Evolutionary conservation across 2,888 invertebrate genomes (phyloP).

Genomic region (Apoda limacodes): DNA sequence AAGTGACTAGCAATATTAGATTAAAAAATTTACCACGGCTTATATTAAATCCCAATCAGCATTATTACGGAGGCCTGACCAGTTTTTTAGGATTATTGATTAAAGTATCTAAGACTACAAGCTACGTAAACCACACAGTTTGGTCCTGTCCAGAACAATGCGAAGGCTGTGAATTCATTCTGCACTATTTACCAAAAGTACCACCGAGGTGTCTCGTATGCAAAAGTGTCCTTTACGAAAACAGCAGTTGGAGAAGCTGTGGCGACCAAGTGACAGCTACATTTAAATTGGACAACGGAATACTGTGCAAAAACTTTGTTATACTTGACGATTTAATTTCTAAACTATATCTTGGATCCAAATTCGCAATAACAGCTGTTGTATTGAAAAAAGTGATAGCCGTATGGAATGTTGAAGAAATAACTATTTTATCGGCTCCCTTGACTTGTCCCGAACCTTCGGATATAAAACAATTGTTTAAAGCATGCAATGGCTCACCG

Average conservation of each 20-base stretch:
- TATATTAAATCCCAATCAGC: slow-evolving; percentile 24
- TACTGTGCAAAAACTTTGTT: slow-evolving; percentile 30
- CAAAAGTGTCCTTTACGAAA: slow-evolving; percentile 46
- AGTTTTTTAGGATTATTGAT: slow-evolving; percentile 38
- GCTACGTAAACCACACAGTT: slow-evolving; percentile 48
- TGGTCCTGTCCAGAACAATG: slow-evolving; percentile 63
- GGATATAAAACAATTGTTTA: slow-evolving; percentile 37
- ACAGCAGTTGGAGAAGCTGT: slow-evolving; percentile 46
- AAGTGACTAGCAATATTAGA: slow-evolving; percentile 39
- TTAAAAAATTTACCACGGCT: slow-evolving; percentile 34
- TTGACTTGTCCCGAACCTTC: slow-evolving; percentile 29
- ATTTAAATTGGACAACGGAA: slow-evolving; percentile 29
- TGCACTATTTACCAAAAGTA: slow-evolving; percentile 44
- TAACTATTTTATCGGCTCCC: slow-evolving; percentile 28
- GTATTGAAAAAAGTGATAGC: slow-evolving; percentile 33
- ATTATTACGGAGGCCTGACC: slow-evolving; percentile 32
- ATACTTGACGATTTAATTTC: slow-evolving; percentile 44
- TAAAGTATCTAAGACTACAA: slow-evolving; percentile 35
- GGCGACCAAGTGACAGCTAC: slow-evolving; percentile 45
- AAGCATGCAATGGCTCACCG: slow-evolving; percentile 35
- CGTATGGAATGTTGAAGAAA: slow-evolving; percentile 43
- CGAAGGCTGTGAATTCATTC: slow-evolving; percentile 47
- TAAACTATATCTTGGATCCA: slow-evolving; percentile 34
- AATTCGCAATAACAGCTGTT: slow-evolving; percentile 32
- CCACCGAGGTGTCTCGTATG: slow-evolving; percentile 49